Evolutionary conservation across 1,140 invertebrate genomes (phyloP).

Genomic region (Akabosia matsudoensis): DNA sequence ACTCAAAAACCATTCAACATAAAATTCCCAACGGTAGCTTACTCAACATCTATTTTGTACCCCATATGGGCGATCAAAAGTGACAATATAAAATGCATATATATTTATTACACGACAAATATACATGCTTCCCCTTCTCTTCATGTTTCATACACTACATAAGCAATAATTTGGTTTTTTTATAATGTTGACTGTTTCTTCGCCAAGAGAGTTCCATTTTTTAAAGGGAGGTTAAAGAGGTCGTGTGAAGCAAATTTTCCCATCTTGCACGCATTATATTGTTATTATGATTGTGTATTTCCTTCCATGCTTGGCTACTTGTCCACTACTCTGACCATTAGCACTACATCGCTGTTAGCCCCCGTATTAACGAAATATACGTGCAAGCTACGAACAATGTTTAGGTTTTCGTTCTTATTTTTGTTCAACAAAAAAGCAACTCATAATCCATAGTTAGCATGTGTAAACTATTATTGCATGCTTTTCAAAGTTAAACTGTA

Average conservation of each 20-base stretch:
- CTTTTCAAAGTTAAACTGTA: not conserved
- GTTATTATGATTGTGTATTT: conserved; percentile 5
- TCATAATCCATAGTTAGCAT: not conserved
- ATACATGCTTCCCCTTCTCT: no score
- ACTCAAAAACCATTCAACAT: not conserved
- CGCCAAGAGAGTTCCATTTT: no score
- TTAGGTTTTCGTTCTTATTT: no score
- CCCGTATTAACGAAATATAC: no score
- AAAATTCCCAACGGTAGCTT: not conserved
- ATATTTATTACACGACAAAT: not conserved
- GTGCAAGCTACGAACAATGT: no score
- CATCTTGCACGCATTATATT: conserved; percentile 13
- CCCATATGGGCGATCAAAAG: not conserved
- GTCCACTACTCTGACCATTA: not conserved
- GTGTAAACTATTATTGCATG: not conserved
- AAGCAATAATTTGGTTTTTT: not conserved
- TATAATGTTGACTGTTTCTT: not conserved
- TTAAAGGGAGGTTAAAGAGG: conserved; percentile 12
- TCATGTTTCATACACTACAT: not conserved
- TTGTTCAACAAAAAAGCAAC: no score
- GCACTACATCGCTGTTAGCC: no score
- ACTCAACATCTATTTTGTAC: not conserved
- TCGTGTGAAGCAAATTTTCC: conserved; percentile 21
- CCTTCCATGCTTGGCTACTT: not conserved
- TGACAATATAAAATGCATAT: not conserved